These are phyloP conservation scores for Sebastes oblongus DNA, from an alignment of 2,797 vertebrate species.

Conservation along the genomic window DNA sequence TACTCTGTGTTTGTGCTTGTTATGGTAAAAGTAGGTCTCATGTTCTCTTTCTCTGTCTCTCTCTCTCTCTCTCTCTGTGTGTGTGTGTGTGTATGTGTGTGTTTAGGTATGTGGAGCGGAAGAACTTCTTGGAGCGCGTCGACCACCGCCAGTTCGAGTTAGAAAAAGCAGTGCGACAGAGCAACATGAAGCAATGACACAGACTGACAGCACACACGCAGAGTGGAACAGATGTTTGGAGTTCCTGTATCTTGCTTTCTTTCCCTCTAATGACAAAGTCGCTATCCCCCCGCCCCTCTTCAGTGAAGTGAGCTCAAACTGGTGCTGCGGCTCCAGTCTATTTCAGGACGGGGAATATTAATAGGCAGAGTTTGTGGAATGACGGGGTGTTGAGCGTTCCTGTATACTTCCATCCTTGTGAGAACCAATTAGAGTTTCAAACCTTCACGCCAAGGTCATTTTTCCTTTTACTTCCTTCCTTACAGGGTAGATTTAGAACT, in stretches of 20 bases:
- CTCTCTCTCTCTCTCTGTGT: neutral
- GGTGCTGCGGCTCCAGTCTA: neutral
- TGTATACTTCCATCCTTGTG: conserved; percentile 3
- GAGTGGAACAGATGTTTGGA: neutral
- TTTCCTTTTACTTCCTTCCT: neutral
- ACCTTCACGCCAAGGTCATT: neutral
- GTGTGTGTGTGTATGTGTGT: conserved; percentile 26
- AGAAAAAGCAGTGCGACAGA: conserved; percentile 90
- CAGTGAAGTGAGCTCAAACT: conserved; percentile 8
- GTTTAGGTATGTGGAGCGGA: conserved; percentile 93
- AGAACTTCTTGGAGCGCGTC: conserved; percentile 95
- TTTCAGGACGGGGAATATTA: conserved; percentile 36
- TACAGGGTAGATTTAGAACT: neutral
- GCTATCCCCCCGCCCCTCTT: neutral
- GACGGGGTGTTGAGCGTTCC: conserved; percentile 6
- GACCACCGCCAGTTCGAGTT: conserved; percentile 96
- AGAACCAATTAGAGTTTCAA: conserved; percentile 12
- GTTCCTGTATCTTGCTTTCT: neutral
- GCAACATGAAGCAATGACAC: conserved; percentile 88
- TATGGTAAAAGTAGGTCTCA: conserved; percentile 1
- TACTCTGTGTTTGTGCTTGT: neutral
- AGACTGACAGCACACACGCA: neutral
- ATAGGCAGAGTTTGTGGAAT: conserved; percentile 12
- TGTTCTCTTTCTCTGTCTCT: neutral
- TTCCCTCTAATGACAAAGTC: conserved; percentile 19